A percentile compares a stretch with the other conserved stretches of the same genome.
These are phyloP conservation scores for Lepidonotus clava DNA, from an alignment of 2,888 invertebrate species.

Conservation along the genomic window DNA sequence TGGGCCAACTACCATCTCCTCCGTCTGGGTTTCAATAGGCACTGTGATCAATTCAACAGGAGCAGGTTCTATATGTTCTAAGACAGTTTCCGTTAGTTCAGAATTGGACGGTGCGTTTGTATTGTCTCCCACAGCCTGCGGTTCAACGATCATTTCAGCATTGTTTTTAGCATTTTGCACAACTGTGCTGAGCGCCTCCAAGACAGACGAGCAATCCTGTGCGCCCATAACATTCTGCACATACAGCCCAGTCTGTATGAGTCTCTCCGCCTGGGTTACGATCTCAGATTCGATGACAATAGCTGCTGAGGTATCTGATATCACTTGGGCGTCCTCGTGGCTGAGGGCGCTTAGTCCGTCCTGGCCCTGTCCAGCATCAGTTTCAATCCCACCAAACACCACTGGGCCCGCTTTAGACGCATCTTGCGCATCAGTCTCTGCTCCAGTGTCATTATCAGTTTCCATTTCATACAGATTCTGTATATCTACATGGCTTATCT, in stretches of 20 bases:
- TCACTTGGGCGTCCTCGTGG: neutral
- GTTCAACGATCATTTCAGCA: neutral
- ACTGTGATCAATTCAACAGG: neutral
- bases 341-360: neutral
- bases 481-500: neutral
- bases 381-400: neutral
- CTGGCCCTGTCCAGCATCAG: neutral
- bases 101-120: neutral
- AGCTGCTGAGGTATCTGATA: neutral
- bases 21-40: neutral
- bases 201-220: neutral
- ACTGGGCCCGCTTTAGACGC: neutral
- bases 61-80: neutral
- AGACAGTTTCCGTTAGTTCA: neutral
- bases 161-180: neutral
- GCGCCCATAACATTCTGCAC: conserved; percentile 21
- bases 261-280: neutral
- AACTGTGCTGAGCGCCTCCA: neutral
- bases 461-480: conserved; percentile 31
- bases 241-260: conserved; percentile 9
- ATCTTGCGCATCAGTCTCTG: neutral
- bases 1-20: too few relatives aligned
- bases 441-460: conserved; percentile 21
- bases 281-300: neutral
- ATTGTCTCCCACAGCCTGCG: neutral